These are phyloP conservation scores for Haliclona indistincta DNA, from an alignment of 37 sponge, comb jelly and placozoan genomes.

Conservation along the genomic window DNA sequence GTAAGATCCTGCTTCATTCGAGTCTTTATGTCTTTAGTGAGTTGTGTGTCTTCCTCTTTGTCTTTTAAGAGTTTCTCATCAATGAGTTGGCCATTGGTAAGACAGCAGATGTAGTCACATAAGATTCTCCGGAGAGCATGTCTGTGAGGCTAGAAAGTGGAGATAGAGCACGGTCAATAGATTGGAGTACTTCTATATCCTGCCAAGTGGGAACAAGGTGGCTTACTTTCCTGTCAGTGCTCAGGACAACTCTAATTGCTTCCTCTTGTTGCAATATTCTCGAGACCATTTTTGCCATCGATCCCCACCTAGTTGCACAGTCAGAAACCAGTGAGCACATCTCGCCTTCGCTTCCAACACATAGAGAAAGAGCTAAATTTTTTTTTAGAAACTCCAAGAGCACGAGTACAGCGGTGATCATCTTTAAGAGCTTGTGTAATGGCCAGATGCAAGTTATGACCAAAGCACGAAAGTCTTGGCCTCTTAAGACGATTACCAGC, in stretches of 20 bases:
- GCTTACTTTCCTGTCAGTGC: slow-evolving; percentile 27
- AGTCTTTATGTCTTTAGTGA: slow-evolving; percentile 41
- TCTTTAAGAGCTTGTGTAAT: slow-evolving; percentile 14
- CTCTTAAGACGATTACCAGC: slow-evolving; percentile 9
- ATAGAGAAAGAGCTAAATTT: slow-evolving; percentile 26
- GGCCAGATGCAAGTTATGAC: slow-evolving; percentile 42
- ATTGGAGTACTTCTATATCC: slow-evolving; percentile 27
- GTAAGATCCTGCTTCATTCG: slow-evolving; percentile 1
- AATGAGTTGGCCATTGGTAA: slow-evolving; percentile 21
- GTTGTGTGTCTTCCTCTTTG: slow-evolving; percentile 1
- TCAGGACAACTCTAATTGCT: slow-evolving; percentile 26
- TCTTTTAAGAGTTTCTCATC: neutral
- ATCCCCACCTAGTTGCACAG: slow-evolving; percentile 44
- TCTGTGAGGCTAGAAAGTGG: slow-evolving; percentile 40
- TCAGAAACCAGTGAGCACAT: slow-evolving; percentile 18
- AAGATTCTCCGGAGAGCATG: slow-evolving; percentile 37
- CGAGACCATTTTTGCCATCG: slow-evolving; percentile 29
- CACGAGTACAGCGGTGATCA: slow-evolving; percentile 9
- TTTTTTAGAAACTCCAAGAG: slow-evolving; percentile 18
- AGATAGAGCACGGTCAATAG: slow-evolving; percentile 18
- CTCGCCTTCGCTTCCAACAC: slow-evolving; percentile 32
- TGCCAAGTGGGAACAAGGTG: slow-evolving; percentile 47
- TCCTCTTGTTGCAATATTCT: slow-evolving; percentile 34
- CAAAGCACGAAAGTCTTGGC: slow-evolving; percentile 34
- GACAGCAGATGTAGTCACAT: slow-evolving; percentile 37